Percentiles rank a stretch among this genome's conserved stretches.
phyloP scores from a whole-genome alignment of 2,888 invertebrate genomes.

The Noctua pronuba region DNA sequence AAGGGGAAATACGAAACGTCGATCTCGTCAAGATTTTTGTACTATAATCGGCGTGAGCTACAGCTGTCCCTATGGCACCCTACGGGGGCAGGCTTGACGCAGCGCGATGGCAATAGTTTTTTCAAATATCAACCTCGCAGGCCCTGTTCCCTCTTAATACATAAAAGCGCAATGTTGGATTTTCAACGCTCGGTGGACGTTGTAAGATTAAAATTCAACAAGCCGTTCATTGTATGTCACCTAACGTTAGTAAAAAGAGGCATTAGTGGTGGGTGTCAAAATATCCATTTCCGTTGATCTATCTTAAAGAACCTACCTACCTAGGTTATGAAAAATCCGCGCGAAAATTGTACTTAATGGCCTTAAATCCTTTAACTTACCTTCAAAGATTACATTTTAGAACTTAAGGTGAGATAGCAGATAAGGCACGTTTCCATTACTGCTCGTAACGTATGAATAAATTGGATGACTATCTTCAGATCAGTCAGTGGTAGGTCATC shows the following conservation, averaged over 20 bases:
- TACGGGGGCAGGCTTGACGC: too few species aligned
- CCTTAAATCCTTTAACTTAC: constrained; percentile 7
- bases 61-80: too few species aligned
- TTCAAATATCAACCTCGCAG: too few species aligned
- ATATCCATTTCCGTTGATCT: background rate
- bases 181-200: background rate
- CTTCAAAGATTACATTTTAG: constrained; percentile 27
- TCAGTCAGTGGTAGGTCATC: constrained; percentile 16
- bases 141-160: too few species aligned
- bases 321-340: background rate
- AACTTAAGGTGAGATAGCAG: constrained; percentile 24
- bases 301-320: background rate
- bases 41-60: too few species aligned
- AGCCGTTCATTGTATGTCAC: background rate
- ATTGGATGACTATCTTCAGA: constrained; percentile 19
- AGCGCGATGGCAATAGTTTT: too few species aligned
- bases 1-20: too few species aligned
- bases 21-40: too few species aligned
- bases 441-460: constrained; percentile 31
- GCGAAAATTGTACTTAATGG: constrained; percentile 1
- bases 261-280: background rate
- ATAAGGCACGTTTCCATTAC: constrained; percentile 35
- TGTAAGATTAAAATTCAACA: background rate
- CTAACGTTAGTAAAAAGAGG: background rate
- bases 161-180: background rate